Evolutionary conservation across 2,888 invertebrate species (phyloP).

Genomic region (Tupiocoris notatus): DNA sequence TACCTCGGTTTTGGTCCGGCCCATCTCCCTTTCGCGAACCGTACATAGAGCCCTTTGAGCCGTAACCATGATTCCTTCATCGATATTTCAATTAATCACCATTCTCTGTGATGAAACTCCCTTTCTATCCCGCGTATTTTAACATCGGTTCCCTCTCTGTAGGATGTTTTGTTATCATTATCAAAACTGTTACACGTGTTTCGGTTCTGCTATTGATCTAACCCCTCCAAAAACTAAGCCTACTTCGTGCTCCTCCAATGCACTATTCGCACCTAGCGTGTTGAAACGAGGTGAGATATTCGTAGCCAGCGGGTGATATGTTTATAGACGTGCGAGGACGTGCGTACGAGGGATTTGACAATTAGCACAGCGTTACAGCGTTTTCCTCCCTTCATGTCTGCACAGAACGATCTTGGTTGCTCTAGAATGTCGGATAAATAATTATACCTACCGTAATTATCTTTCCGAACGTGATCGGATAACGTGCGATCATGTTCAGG

Average conservation of each 20-base stretch:
- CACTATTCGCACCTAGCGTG: constrained; percentile 13
- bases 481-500: no score
- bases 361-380: background rate
- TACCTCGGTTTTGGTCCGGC: background rate
- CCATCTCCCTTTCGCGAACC: constrained; percentile 5
- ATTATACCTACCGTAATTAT: constrained; percentile 21
- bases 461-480: constrained; percentile 7
- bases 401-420: background rate
- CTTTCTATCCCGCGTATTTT: background rate
- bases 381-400: background rate
- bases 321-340: background rate
- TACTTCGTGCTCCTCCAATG: constrained; percentile 3
- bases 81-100: constrained; percentile 43
- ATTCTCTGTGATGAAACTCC: constrained; percentile 1
- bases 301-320: constrained; percentile 9
- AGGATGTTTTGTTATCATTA: constrained; percentile 41
- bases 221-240: constrained; percentile 15
- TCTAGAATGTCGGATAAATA: background rate
- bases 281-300: constrained; percentile 20
- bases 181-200: constrained; percentile 27
- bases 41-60: constrained; percentile 23
- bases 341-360: constrained; percentile 18
- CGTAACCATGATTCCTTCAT: constrained; percentile 41
- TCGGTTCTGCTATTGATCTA: constrained; percentile 28
- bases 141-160: background rate